phyloP scores from a whole-genome alignment of 2,797 vertebrate genomes.

The Ctenopoma kingsleyae region DNA sequence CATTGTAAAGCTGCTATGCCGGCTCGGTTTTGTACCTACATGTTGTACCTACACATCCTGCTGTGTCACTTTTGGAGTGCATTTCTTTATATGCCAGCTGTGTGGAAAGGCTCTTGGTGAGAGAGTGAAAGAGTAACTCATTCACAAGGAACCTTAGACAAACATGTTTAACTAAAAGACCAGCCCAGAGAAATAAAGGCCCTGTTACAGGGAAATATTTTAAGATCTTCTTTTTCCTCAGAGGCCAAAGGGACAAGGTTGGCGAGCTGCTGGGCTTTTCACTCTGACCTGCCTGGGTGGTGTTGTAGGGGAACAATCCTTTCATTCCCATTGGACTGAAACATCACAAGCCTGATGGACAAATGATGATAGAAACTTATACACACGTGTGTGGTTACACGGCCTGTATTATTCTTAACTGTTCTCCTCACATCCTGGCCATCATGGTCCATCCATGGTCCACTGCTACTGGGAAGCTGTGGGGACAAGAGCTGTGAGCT shows the following conservation, averaged over 20 bases:
- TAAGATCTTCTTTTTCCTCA: constrained; percentile 57
- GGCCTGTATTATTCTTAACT: constrained; percentile 54
- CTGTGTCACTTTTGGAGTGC: constrained; percentile 42
- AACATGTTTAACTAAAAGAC: constrained; percentile 63
- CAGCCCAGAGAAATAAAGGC: constrained; percentile 43
- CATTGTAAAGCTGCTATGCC: constrained; percentile 28
- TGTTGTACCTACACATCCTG: constrained; percentile 45
- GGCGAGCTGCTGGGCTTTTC: constrained; percentile 62
- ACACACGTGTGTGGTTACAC: constrained; percentile 25
- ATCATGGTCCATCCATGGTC: constrained; percentile 61
- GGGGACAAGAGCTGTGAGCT: constrained; percentile 58
- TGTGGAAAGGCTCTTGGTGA: constrained; percentile 38
- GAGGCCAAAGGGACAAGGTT: constrained; percentile 58
- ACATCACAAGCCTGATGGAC: constrained; percentile 43
- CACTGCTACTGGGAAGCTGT: constrained; percentile 58
- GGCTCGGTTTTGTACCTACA: constrained; percentile 17
- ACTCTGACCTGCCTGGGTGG: constrained; percentile 51
- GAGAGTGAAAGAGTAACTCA: constrained; percentile 58
- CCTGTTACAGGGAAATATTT: constrained; percentile 55
- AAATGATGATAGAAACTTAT: constrained; percentile 34
- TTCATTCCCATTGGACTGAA: constrained; percentile 68
- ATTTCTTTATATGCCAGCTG: constrained; percentile 44
- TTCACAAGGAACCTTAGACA: constrained; percentile 61
- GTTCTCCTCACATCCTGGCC: constrained; percentile 60
- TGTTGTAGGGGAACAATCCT: constrained; percentile 45